Base-by-base conservation (phyloP, 2,888 invertebrate species). In the Drosophila anceps region DNA sequence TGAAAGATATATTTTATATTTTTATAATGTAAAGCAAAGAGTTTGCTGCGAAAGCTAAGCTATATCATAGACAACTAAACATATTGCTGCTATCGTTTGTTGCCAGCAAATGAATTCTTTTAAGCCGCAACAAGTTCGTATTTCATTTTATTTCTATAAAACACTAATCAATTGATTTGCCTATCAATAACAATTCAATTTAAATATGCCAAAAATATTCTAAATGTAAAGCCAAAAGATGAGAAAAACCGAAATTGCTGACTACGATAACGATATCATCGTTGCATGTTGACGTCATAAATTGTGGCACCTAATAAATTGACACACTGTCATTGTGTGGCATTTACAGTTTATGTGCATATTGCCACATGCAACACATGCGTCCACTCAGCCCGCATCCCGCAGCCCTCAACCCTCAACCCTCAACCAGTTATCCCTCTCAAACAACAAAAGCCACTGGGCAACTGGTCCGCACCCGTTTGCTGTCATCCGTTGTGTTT, bases 271-370 rank as follows among this genome's bases (percentile, higher is more conserved):
- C 48, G 70, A 58, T 44, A 69, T 64, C 48, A 69, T 64, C 48
- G 61, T 44, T 60, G 61, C 39, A 37, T 43, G 68, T 69, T 66
- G 73, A 67, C 62, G 69, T 76, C 84, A 90, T 86, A 86, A 86
- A 86, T 86, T 90, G 81, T 81, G 69, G 84, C 90, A 90, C 89
- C 86, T 86, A 86, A 90, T 86, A 86, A 86, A 86, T 90, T 86
- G 86, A 84, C 84, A 90, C 90, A 86, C 77, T 86, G 90, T 86
- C 90, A 86, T 88, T 90, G 88, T 85, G 84, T 64, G 87, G 90
- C 90, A 90, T 90, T 90, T 90, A 81, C 84, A 88, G 85, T 87
- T 86, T 84, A 84, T 88, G 69, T 71, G 66, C 59, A 61, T 65
- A 61, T 65, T 72, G 61, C 46, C 72, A 44, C 63, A 72, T 68